Conservation (phyloP, 2,888 invertebrate genomes). For the Xylota segnis region DNA sequence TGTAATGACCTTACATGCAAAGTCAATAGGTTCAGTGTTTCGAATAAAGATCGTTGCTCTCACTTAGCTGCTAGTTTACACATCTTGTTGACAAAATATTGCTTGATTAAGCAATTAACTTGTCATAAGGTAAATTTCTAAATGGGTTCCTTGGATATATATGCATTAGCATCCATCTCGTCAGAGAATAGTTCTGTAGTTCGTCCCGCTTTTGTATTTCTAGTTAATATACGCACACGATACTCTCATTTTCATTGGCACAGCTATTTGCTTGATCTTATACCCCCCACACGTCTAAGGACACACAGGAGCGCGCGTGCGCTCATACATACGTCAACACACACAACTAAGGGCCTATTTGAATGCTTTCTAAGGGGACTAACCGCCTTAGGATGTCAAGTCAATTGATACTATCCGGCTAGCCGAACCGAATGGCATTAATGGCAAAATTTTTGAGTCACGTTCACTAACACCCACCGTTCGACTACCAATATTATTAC, state of each 20-base stretch:
- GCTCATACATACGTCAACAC: not conserved
- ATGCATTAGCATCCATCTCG: not conserved
- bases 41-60: no score
- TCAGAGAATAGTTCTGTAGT: not conserved
- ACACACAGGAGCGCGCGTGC: not conserved
- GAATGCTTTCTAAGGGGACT: slow-evolving; percentile 16
- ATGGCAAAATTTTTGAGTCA: slow-evolving; percentile 78
- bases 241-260: not conserved
- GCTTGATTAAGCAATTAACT: not conserved
- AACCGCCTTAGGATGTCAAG: slow-evolving; percentile 81
- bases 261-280: not conserved
- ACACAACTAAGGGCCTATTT: slow-evolving; percentile 22
- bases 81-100: not conserved
- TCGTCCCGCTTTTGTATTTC: not conserved
- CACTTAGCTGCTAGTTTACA: no score
- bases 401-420: slow-evolving; percentile 83
- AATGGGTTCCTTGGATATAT: not conserved
- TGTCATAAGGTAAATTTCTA: not conserved
- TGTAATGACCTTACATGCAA: no score
- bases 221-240: not conserved
- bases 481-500: slow-evolving; percentile 73
- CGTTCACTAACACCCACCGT: slow-evolving; percentile 75
- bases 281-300: not conserved
- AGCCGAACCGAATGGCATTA: slow-evolving; percentile 80
- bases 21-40: no score